Base-by-base conservation (phyloP, 1,140 invertebrate genomes). In the Trissolcus basalis region DNA sequence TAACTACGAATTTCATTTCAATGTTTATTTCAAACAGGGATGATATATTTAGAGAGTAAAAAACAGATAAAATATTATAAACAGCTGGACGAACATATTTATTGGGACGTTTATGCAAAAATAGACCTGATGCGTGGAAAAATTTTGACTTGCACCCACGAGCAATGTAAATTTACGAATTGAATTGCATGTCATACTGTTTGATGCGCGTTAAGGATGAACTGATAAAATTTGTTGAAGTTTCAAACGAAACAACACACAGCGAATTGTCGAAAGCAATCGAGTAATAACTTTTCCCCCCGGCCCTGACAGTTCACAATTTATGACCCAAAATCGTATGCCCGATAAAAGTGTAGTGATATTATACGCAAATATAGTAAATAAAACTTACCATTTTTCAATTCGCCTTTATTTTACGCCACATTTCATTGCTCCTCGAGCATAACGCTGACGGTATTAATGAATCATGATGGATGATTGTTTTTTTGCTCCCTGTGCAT, bases 311-410 rank as follows among this genome's bases (percentile, higher is more conserved):
- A 72, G 68, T 51, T 53, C 54, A 49, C 48, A 69, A 77, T 77
- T 77, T 77, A 77, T 48, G 64, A 14, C 5, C 32, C 36, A 35
- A 64, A 68, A 72, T 72, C 68, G 59, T 60, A 77, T 72, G 59
- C 47, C 14, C 36, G 68, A 56, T 69, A 63, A 77, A 73, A 65
- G 50, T 51, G 27, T 48, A 59, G 53, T 68, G 48, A 72, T 63
- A 64, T 58, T 63, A 68, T 61, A 59, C 51, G 50, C 49, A 69
- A 75, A 69, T 69, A 68, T 61, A 58, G 63, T 70, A 65, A 72
- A 77, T 77, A 72, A 72, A 78, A 78, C 36, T 69, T 60, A 69
- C 63, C 50, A 58, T 61, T 72, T 77, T 72, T 77, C 67, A 77
- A 77, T 68, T 72, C 48, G 14, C 63, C 27, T 65, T 56, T 60